Base-by-base conservation (phyloP, 1,140 invertebrate genomes). In the Dysdera silvatica region DNA sequence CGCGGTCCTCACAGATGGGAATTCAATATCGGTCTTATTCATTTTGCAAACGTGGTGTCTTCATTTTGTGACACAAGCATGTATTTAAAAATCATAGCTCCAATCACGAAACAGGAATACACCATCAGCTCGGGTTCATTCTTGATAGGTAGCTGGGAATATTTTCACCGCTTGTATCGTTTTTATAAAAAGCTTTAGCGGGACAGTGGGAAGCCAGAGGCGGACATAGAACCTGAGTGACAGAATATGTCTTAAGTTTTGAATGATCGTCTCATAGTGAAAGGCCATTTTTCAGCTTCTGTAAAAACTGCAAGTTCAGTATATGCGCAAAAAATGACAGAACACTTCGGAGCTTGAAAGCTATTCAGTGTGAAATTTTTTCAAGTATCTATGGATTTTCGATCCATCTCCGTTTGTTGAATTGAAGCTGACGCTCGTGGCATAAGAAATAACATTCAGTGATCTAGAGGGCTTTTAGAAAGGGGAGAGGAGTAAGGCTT, bases 351-450 rank as follows among this genome's bases (percentile, higher is more conserved):
- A 61, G 49, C 32, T 53, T 61, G 59, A 61, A 61, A 61, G 59
- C 59, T 61, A 61, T 61, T 61, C 51, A 61, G 59, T 61, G 59
- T 61, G 59, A 61, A 61, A 54, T 61, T 52, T 61, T 61, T 61
- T 61, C 58, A 54, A 61, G 49, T 43, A 61, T 61, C 51, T 61
- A 61, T 61, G 54, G 59, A 61, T 61, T 61, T 61, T 61, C 59
- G 49, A 61, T 61, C 59, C 37, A 61, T 61, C 59, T 61, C 59
- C 53, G 59, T 61, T 61, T 61, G 51, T 61, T 61, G 59, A 54
- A 54, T 61, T 61, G 59, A 32, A 61, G 33, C 54, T 61, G 59
- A 61, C 51, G 59, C 51, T 53, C 40, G 49, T 61, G 49, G 59
- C 59, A 54, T 61, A 61, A 61, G 58, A 61, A 61, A 40, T 61